Evolutionary conservation across 2,797 vertebrate species (phyloP).

Genomic region (Clarias platycephalus): DNA sequence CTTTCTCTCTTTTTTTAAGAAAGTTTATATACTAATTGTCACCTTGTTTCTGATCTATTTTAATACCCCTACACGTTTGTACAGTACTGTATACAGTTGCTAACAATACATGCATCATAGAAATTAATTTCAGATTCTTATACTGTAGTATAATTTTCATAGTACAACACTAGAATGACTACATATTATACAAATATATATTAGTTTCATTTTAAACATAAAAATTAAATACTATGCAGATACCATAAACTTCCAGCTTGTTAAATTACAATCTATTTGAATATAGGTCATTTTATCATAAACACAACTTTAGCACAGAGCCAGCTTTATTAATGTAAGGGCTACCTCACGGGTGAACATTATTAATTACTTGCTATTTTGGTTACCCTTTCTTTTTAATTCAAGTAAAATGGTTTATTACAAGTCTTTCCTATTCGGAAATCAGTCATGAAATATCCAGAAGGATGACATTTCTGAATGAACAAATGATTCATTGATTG

Average conservation of each 20-base stretch:
- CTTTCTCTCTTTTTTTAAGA: too few relatives aligned
- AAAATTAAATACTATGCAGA: background rate
- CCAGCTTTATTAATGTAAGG: slow-evolving; percentile 21
- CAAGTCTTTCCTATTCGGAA: background rate
- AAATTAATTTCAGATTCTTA: background rate
- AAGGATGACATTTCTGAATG: background rate
- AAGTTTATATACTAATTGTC: background rate
- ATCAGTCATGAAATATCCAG: background rate
- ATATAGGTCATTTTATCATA: background rate
- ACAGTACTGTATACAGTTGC: too few relatives aligned
- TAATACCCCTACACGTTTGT: background rate
- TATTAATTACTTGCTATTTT: slow-evolving; percentile 20
- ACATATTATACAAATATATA: background rate
- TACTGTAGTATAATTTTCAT: background rate
- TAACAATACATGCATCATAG: background rate
- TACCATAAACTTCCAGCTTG: background rate
- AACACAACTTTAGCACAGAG: background rate
- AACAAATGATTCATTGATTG: background rate
- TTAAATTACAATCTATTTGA: background rate
- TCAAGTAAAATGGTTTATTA: background rate
- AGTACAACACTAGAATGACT: background rate
- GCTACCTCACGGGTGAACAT: background rate
- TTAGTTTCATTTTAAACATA: background rate
- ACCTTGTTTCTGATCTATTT: background rate
- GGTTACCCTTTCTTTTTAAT: slow-evolving; percentile 10